Base-by-base conservation (phyloP, 1,140 invertebrate genomes). In the Diploscapter pachys region DNA sequence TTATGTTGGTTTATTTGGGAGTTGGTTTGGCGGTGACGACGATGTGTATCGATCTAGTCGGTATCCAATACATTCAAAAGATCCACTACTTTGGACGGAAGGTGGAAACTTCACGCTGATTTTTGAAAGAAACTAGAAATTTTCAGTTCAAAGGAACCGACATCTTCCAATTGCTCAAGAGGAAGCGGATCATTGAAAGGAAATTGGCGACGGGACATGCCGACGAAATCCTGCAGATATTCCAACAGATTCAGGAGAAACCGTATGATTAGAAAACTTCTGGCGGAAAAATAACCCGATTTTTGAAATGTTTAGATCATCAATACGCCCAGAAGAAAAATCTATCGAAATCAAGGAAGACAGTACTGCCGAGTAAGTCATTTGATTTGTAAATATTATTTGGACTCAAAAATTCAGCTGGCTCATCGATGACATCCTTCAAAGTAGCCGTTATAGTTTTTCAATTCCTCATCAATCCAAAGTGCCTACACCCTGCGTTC, bases 61-160 rank as follows among this genome's bases (percentile, higher is more conserved):
- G 82, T 56, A 76, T 78, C 63, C 79, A 79, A 55, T 78, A 81
- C 69, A 68, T 78, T 54, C 69, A 72, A 63, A 81, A 81, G 76
- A 84, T 84, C 57, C 83, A 85, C 71, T 85, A 85, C 71, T 85
- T 85, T 65, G 83, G 83, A n/a, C 80, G 83, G 52, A 85, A 85
- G 66, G 74, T 76, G n/a, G 49, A n/a, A 66, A 68, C 50, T 69
- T 48, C 57, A 54, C n/a, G 6, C 31, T 49, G n/a, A 31, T 68
- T 67, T 4, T 0, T 31, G 51, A 9, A 8, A 55, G 53, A n/a
- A 50, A 5, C 6, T 8, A 72, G n/a, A 9, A 48, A 72, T 5
- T 67, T 74, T 31, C 67, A 75, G 77, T 85, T 85, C 83, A 73
- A 76, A 73, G 84, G 83, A 9, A 85, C 83, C 2, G 83, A 85